Evolutionary conservation across 2,797 vertebrate genomes (phyloP).

Genomic region (Sebastes taczanowskii): DNA sequence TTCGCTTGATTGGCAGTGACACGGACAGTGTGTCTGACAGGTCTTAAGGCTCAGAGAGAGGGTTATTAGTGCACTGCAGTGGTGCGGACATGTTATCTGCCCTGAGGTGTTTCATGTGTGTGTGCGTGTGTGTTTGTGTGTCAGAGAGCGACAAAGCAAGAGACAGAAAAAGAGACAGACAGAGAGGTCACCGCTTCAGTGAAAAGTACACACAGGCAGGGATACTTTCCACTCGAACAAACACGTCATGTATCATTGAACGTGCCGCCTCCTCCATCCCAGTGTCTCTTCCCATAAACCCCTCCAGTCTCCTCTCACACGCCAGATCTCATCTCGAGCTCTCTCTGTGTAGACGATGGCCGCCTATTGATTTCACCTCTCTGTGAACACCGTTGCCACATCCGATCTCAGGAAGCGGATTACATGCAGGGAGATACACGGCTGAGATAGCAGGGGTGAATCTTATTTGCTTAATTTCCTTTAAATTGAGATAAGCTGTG

Average conservation of each 20-base stretch:
- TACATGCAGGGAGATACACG: conserved; percentile 38
- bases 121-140: conserved; percentile 19
- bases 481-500: conserved; percentile 22
- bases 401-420: conserved; percentile 65
- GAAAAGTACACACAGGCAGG: conserved; percentile 28
- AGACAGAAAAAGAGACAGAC: background rate
- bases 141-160: background rate
- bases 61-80: conserved; percentile 56
- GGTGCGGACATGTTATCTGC: conserved; percentile 38
- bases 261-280: background rate
- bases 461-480: conserved; percentile 52
- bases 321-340: conserved; percentile 39
- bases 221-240: conserved; percentile 49
- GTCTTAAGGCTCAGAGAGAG: conserved; percentile 28
- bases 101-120: conserved; percentile 27
- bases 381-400: conserved; percentile 46
- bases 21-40: conserved; percentile 44
- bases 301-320: background rate
- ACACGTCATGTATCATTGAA: conserved; percentile 39
- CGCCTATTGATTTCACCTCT: conserved; percentile 61
- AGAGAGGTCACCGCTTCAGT: conserved; percentile 24
- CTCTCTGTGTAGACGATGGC: conserved; percentile 7
- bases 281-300: conserved; percentile 7
- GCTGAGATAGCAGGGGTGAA: conserved; percentile 33
- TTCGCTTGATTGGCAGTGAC: conserved; percentile 56